These are phyloP conservation scores for Phragmatobia fuliginosa DNA, from an alignment of 2,888 invertebrate species.

Conservation along the genomic window DNA sequence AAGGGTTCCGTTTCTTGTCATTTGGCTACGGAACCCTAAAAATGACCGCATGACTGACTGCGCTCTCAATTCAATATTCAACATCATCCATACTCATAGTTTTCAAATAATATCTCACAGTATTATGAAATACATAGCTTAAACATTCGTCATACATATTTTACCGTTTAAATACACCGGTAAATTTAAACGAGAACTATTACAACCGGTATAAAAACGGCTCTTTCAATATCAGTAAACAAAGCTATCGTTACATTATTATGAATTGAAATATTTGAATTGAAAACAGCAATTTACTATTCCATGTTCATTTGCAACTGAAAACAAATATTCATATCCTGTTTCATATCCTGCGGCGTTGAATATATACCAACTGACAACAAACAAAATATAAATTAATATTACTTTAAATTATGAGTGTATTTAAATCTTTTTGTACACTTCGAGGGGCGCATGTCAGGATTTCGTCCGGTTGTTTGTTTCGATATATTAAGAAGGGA, in stretches of 20 bases:
- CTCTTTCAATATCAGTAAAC: conserved; percentile 6
- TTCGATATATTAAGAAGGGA: conserved; percentile 42
- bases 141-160: not conserved
- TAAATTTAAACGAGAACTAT: not conserved
- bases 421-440: conserved; percentile 17
- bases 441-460: not conserved
- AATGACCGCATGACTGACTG: too few relatives aligned
- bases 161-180: not conserved
- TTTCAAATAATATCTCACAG: not conserved
- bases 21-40: too few relatives aligned
- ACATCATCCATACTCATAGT: not conserved
- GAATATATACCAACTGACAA: conserved; percentile 21
- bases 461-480: conserved; percentile 39
- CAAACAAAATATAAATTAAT: conserved; percentile 28
- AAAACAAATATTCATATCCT: conserved; percentile 26
- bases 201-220: not conserved
- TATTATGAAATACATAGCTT: not conserved
- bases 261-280: not conserved
- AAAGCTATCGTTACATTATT: not conserved
- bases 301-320: not conserved
- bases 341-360: conserved; percentile 30
- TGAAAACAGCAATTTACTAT: conserved; percentile 8
- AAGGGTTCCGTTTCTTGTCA: too few relatives aligned
- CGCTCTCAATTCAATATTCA: too few relatives aligned
- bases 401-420: not conserved